Base-by-base conservation (phyloP, 2,888 invertebrate species). In the Drosophila koepferae region DNA sequence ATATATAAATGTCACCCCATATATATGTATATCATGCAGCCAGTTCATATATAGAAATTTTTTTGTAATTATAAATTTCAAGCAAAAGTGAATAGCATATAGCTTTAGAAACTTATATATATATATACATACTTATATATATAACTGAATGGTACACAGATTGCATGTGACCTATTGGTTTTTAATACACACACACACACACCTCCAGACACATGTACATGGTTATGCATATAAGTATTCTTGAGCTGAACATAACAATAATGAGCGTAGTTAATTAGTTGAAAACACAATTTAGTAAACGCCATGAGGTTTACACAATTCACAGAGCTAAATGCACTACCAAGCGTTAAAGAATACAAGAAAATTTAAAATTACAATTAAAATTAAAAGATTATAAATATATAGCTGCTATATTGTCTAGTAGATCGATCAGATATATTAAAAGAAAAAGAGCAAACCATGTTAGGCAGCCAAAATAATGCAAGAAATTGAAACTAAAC, bases 191-290 rank as follows among this genome's bases (percentile, higher is more conserved):
- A 40, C 16, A 60, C 59, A 38, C 6, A 46, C 16, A 60, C 10
- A 48, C 20, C 12, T 54, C 10, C 4, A 8, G 36, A 53, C 18
- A 54, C 38, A 53, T 49, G 44, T 66, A 44, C 34, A 28, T 56
- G 46, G 48, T 56, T 63, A 70, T 63, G 56, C 61, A 63, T 74
- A 70, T 60, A 71, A 51, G 74, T 75, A 81, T 80, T 80, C 66
- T 86, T 79, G 81, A 84, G 84, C 84, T 84, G 84, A 84, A 86
- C 83, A 88, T 86, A 83, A 84, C 84, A 84, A 84, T 84, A 84
- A 84, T 86, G 81, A 81, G 74, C 66, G 83, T 88, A 88, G 88
- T 86, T 77, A 86, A 83, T 74, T 83, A 86, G 86, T 71, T 71
- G 70, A 86, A 66, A 63, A 68, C 68, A 72, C 74, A 77, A 53